These are phyloP conservation scores for Engraulis encrasicolus DNA, from an alignment of 2,113 vertebrate species.

Conservation along the genomic window DNA sequence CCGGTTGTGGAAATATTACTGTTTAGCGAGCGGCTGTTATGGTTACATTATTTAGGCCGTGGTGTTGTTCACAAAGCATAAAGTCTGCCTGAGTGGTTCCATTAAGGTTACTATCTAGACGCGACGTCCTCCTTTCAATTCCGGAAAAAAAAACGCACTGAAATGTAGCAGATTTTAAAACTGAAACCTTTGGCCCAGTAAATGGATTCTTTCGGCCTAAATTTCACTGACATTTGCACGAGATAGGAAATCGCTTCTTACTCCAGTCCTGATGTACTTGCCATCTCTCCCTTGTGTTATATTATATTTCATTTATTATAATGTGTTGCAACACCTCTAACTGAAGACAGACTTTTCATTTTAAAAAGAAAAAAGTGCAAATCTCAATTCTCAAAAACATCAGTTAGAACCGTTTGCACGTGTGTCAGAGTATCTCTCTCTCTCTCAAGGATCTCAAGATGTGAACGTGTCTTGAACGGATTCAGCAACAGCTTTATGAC, in stretches of 20 bases:
- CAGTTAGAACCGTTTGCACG: neutral
- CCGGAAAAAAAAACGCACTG: neutral
- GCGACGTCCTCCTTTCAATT: too few species aligned
- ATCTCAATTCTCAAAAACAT: neutral
- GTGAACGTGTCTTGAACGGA: neutral
- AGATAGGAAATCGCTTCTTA: neutral
- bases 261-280: neutral
- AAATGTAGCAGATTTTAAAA: neutral
- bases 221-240: neutral
- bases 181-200: neutral
- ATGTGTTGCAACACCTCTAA: neutral
- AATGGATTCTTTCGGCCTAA: neutral
- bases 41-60: neutral
- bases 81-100: neutral
- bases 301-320: too few species aligned
- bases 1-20: neutral
- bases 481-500: neutral
- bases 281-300: neutral
- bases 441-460: neutral
- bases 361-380: neutral
- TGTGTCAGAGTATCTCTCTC: neutral
- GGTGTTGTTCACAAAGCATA: neutral
- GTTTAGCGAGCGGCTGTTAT: neutral
- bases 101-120: neutral
- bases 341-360: neutral